These are phyloP conservation scores for Iphiclides podalirius DNA, from an alignment of 2,888 invertebrate genomes.

Conservation along the genomic window DNA sequence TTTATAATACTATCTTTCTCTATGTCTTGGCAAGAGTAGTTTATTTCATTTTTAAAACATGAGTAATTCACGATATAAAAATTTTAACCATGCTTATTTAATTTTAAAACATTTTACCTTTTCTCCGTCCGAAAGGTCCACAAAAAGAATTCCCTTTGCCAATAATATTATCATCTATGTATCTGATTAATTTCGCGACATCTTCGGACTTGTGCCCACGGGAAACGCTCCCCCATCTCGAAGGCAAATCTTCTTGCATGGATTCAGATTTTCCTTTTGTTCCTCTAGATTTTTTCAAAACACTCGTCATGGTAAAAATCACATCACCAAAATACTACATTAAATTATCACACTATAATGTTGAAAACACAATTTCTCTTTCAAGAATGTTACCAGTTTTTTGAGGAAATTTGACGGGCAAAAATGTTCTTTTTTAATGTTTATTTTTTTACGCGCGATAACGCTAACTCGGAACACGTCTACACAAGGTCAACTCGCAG, in stretches of 20 bases:
- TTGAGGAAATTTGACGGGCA: conserved; percentile 9
- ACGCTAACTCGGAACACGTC: conserved; percentile 25
- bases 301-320: conserved; percentile 72
- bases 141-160: conserved; percentile 90
- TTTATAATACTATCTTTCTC: too few relatives aligned
- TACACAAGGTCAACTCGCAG: conserved; percentile 25
- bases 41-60: too few relatives aligned
- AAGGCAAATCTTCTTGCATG: conserved; percentile 74
- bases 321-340: conserved; percentile 55
- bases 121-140: conserved; percentile 90
- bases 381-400: conserved; percentile 10
- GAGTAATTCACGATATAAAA: too few relatives aligned
- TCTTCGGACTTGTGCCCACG: conserved; percentile 82
- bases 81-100: too few relatives aligned
- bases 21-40: too few relatives aligned
- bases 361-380: conserved; percentile 20
- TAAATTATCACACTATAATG: conserved; percentile 24
- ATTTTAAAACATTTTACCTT: conserved; percentile 77
- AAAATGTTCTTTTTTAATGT: conserved; percentile 23
- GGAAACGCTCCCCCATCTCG: conserved; percentile 60
- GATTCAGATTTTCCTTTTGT: conserved; percentile 75
- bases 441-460: conserved; percentile 22
- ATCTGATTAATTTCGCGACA: conserved; percentile 85
- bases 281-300: conserved; percentile 72
- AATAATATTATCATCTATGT: conserved; percentile 89